Evolutionary conservation across 2,888 invertebrate species (phyloP).

Genomic region (Rhabditoides inermis): DNA sequence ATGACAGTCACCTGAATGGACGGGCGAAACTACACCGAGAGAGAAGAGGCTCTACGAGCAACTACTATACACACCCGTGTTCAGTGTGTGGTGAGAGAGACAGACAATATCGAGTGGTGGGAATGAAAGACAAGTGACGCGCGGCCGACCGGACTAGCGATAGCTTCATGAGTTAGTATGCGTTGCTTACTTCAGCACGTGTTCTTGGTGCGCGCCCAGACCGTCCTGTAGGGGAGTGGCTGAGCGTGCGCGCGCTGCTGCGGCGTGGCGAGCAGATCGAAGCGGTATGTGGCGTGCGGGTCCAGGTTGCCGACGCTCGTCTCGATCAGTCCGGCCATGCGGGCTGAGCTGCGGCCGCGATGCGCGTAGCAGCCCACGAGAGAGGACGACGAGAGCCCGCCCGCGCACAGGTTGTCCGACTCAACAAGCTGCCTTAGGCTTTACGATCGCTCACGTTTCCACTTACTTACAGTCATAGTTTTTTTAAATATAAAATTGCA

Average conservation of each 20-base stretch:
- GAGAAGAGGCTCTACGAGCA: no score
- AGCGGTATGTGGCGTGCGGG: conserved; percentile 27
- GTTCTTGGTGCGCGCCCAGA: conserved; percentile 29
- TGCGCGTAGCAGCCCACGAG: conserved; percentile 36
- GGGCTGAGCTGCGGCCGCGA: conserved; percentile 9
- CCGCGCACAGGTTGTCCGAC: conserved; percentile 31
- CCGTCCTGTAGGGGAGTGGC: conserved; percentile 32
- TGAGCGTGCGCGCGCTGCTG: conserved; percentile 18
- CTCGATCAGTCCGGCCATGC: conserved; percentile 21
- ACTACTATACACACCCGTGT: no score
- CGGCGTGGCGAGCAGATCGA: conserved; percentile 31
- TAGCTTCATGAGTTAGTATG: background rate
- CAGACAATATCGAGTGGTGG: no score
- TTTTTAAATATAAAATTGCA: no score
- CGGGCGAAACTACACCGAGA: no score
- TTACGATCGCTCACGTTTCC: no score
- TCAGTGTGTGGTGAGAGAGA: no score
- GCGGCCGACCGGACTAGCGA: background rate
- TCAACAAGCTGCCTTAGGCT: conserved; percentile 4
- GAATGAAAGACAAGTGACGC: background rate
- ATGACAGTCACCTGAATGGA: no score
- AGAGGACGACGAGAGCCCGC: conserved; percentile 15
- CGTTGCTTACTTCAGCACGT: background rate
- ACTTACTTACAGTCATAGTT: no score
- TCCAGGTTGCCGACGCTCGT: conserved; percentile 25